Evolutionary conservation across 2,797 vertebrate genomes (phyloP).

Genomic region (Oreonectes daqikongensis): DNA sequence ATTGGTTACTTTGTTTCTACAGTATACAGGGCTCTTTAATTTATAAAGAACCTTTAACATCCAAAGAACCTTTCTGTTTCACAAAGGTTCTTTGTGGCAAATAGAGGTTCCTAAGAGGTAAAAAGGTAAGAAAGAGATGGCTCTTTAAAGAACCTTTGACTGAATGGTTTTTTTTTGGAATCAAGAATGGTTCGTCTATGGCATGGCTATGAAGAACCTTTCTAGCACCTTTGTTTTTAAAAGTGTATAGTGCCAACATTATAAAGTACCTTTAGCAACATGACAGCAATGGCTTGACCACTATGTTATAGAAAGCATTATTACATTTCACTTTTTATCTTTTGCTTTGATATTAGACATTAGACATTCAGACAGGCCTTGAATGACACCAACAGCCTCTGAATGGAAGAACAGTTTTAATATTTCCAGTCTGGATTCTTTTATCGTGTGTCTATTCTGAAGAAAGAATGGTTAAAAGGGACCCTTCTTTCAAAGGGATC

Average conservation of each 20-base stretch:
- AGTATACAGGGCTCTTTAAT: background rate
- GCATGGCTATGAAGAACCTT: no score
- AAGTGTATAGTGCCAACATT: background rate
- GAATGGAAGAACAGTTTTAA: slow-evolving; percentile 8
- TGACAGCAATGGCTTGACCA: background rate
- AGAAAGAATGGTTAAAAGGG: background rate
- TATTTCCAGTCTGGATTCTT: slow-evolving; percentile 24
- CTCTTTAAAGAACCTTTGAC: no score
- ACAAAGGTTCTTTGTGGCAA: no score
- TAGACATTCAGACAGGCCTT: slow-evolving; percentile 27
- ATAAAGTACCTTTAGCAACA: background rate
- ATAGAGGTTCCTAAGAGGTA: no score
- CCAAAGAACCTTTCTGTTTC: no score
- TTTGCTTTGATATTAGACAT: slow-evolving; percentile 43
- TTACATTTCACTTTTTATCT: slow-evolving; percentile 29
- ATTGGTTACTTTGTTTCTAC: background rate
- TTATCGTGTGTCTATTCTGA: slow-evolving; percentile 42
- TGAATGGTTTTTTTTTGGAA: no score
- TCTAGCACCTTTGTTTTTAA: no score
- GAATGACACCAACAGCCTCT: slow-evolving; percentile 41
- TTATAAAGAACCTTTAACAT: background rate
- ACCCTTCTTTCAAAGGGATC: slow-evolving; percentile 34
- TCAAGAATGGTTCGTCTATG: no score
- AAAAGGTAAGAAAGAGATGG: no score
- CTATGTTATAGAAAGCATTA: slow-evolving; percentile 15